These are phyloP conservation scores for Blomia tropicalis DNA, from an alignment of 2,888 invertebrate species.

Conservation along the genomic window DNA sequence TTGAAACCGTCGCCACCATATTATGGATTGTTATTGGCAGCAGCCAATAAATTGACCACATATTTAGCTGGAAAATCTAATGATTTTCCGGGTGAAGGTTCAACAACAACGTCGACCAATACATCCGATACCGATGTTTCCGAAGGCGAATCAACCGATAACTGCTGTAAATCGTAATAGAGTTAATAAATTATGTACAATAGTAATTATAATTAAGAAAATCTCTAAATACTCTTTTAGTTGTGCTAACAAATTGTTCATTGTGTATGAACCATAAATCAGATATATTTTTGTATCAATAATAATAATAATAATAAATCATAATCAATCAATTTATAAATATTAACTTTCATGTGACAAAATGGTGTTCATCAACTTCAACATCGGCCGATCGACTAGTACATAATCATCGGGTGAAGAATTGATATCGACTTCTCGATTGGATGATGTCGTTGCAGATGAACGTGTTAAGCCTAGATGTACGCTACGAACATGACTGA, in stretches of 20 bases:
- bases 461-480: neutral
- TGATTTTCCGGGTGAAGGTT: neutral
- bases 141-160: neutral
- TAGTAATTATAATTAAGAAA: too few species aligned
- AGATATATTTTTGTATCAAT: too few species aligned
- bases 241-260: too few species aligned
- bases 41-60: slow-evolving; percentile 21
- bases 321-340: too few species aligned
- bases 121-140: neutral
- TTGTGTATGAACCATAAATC: too few species aligned
- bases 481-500: neutral
- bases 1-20: slow-evolving; percentile 85
- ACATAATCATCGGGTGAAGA: neutral
- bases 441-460: neutral
- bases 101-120: too few species aligned
- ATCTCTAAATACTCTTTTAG: too few species aligned
- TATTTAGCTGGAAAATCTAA: slow-evolving; percentile 26
- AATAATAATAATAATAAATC: too few species aligned
- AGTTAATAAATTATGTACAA: too few species aligned
- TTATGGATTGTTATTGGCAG: slow-evolving; percentile 56
- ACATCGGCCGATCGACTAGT: neutral
- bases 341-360: too few species aligned
- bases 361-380: neutral
- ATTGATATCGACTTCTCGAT: neutral
- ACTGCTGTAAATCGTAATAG: too few species aligned